Evolutionary conservation across 2,888 invertebrate species (phyloP).

Genomic region (Phyto melanocephala): DNA sequence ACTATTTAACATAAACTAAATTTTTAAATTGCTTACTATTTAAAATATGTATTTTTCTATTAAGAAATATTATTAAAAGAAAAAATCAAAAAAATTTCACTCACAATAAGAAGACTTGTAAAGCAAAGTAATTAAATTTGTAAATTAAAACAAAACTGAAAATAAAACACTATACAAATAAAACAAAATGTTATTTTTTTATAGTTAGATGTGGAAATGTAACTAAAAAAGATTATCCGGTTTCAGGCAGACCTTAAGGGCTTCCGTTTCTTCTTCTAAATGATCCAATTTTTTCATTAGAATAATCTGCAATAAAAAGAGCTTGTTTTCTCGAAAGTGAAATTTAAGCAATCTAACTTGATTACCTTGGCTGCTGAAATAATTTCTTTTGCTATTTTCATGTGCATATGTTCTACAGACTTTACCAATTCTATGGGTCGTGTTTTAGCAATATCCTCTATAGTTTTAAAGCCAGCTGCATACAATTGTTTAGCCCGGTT

Average conservation of each 20-base stretch:
- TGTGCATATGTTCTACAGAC: slow-evolving; percentile 85
- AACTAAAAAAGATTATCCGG: slow-evolving; percentile 40
- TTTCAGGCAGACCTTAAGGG: slow-evolving; percentile 71
- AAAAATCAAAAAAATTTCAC: slow-evolving; percentile 26
- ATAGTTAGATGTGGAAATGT: background rate
- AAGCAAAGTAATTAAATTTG: slow-evolving; percentile 35
- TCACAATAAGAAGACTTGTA: slow-evolving; percentile 60
- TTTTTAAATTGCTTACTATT: too few relatives aligned
- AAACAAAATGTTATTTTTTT: background rate
- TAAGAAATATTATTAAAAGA: slow-evolving; percentile 4
- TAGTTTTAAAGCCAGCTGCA: slow-evolving; percentile 88
- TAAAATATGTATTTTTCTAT: background rate
- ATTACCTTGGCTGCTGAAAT: slow-evolving; percentile 89
- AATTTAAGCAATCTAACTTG: background rate
- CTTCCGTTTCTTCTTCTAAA: slow-evolving; percentile 90
- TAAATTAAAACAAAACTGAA: slow-evolving; percentile 32
- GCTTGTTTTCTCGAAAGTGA: background rate
- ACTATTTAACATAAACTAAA: background rate
- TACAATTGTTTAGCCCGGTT: slow-evolving; percentile 89
- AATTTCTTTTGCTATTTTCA: slow-evolving; percentile 88
- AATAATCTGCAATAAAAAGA: slow-evolving; percentile 82
- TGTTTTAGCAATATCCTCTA: slow-evolving; percentile 88
- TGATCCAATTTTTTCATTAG: slow-evolving; percentile 92
- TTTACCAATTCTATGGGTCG: slow-evolving; percentile 82
- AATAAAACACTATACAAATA: slow-evolving; percentile 48